Evolutionary conservation across 2,797 vertebrate genomes (phyloP).

Genomic region (Emys orbicularis): DNA sequence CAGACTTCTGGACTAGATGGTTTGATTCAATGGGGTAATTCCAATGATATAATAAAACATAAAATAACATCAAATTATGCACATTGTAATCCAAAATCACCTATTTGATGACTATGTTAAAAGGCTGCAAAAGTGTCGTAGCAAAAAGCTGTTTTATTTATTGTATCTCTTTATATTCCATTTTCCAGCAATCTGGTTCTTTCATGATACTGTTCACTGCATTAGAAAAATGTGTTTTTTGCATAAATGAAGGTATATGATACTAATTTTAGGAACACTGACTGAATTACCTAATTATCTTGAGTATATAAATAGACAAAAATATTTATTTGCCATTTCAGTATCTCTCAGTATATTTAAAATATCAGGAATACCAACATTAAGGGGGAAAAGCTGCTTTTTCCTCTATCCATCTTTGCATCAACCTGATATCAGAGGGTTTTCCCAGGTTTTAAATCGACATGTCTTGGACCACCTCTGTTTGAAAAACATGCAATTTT

Average conservation of each 20-base stretch:
- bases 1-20: neutral
- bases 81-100: neutral
- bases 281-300: neutral
- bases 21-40: neutral
- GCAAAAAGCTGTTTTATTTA: neutral
- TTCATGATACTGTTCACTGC: neutral
- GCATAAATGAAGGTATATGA: neutral
- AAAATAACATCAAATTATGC: no score
- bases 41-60: neutral
- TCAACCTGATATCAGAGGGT: neutral
- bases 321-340: neutral
- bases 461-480: neutral
- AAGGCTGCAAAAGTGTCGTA: no score
- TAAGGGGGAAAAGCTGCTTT: fast-evolving
- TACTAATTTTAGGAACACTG: neutral
- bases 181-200: neutral
- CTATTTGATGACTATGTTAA: no score
- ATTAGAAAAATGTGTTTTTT: neutral
- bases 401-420: neutral
- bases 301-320: neutral
- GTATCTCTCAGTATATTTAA: neutral
- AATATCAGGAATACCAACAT: fast-evolving
- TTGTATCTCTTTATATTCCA: neutral
- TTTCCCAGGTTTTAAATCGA: neutral
- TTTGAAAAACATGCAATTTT: neutral